Base-by-base conservation (phyloP, 2,888 invertebrate species). In the Drosophila recens region DNA sequence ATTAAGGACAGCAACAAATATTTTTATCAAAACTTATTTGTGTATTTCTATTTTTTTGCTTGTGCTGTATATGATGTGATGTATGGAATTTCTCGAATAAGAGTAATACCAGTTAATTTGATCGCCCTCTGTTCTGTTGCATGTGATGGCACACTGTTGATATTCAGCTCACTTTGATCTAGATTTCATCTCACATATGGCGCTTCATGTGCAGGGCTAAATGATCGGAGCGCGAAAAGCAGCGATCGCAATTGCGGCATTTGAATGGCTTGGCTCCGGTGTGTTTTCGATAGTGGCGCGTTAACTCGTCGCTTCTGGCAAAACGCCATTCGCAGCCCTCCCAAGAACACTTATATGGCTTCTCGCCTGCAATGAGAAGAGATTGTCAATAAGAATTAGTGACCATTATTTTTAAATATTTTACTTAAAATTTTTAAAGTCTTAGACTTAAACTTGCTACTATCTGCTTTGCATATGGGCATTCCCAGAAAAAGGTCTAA, bases 301-400 rank as follows among this genome's bases (percentile, higher is more conserved):
- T 98, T 90, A 98, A 93, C 93, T 98, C 98, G 93, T 98, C 98
- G 43, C 98, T 98, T 80, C 98, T 95, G 34, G 98, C 98, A 93
- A 98, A 98, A 82, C 98, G 95, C 98, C 98, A 98, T 92, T 97
- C 97, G 94, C 98, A 98, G 58, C 98, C 98, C 89, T 97, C 97
- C 98, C 98, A 98, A 87, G 97, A 97, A 93, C 98, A 98, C 93
- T 98, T 97, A 95, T 98, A 98, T 53, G 98, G 98, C 93, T 98
- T 98, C 93, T 98, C 98, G 80, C 98, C 98, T 98, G 95, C 9
- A 95, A 96, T 91, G 34, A 65, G 6, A 65, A 42, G 42, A 56
- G 33, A 23, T 48, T 20, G 27, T 46, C 2, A 20, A 27, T 8
- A 20, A 58, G 3, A 59, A 27, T 65, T 64, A 58, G 43, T 67